Conservation (phyloP, 2,888 invertebrate species). For the Harpalus rufipes region DNA sequence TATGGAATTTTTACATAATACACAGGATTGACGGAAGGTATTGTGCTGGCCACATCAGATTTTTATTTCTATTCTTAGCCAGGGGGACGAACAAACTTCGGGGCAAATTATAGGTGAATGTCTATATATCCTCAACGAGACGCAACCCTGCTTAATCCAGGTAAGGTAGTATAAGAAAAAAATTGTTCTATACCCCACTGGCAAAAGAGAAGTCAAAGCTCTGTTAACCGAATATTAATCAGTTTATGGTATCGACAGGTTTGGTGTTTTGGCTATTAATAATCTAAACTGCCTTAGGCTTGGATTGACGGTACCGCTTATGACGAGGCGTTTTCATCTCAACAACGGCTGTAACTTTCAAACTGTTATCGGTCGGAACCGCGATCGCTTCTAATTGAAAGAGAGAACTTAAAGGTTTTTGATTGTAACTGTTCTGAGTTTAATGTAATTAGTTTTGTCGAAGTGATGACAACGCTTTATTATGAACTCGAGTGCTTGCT, state of each 20-base stretch:
- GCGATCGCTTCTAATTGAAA: conserved; percentile 50
- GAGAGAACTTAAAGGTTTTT: conserved; percentile 57
- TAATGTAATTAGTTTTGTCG: conserved; percentile 64
- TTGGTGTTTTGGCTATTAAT: conserved; percentile 47
- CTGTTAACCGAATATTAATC: conserved; percentile 49
- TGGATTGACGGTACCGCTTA: conserved; percentile 23
- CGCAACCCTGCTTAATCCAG: no score
- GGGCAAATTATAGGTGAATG: no score
- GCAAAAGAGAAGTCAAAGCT: not conserved
- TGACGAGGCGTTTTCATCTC: conserved; percentile 15
- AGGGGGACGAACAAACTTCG: no score
- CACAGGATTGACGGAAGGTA: no score
- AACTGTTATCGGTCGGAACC: conserved; percentile 19
- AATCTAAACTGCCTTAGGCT: conserved; percentile 40
- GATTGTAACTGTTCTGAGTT: conserved; percentile 57
- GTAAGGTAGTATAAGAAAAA: no score
- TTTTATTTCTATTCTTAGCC: no score
- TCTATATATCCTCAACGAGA: no score
- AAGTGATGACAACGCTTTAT: conserved; percentile 59
- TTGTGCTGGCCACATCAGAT: no score
- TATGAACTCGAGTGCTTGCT: conserved; percentile 37
- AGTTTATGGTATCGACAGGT: conserved; percentile 54
- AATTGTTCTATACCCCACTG: not conserved
- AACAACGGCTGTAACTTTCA: conserved; percentile 15
- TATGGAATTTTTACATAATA: no score